Evolutionary conservation across 1,140 invertebrate genomes (phyloP), one percentile per base, ranked within the genome.

Genomic region (Asbolus verrucosus): DNA sequence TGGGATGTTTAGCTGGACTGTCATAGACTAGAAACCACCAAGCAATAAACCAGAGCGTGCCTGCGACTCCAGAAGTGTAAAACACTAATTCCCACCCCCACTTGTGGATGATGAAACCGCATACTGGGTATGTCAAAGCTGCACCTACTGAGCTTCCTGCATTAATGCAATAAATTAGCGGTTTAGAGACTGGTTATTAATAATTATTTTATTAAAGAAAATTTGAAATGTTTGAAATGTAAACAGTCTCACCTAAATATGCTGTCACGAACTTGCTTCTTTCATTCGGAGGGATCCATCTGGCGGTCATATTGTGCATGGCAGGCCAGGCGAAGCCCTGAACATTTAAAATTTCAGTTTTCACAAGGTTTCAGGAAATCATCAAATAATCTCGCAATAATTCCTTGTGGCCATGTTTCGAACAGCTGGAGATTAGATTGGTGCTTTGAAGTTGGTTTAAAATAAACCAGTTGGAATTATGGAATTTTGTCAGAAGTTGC

Each of bases 291-390:
- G 93, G 93, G 59, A 93, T 90, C 94, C 94, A 96, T 76, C 90
- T 88, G 0, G 91, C 90, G 9, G 92, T 89, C 81, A 95, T 85
- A 38, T 89, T 85, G 82, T 95, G 92, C 84, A 93, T 92, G 1
- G 92, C 87, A 5, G 94, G 94, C 88, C 92, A 94, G 2, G 88
- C 85, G 33, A 93, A 86, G 18, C 94, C 94, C 92, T 94, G 71
- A 60, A 50, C 0, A 30, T 30, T 6, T n/a, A n/a, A n/a, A n/a
- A n/a, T n/a, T n/a, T n/a, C n/a, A n/a, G n/a, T n/a, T n/a, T n/a
- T n/a, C n/a, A n/a, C n/a, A n/a, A n/a, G n/a, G n/a, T n/a, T n/a
- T n/a, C n/a, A n/a, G n/a, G n/a, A n/a, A n/a, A n/a, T n/a, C n/a
- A n/a, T n/a, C n/a, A n/a, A n/a, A n/a, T n/a, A n/a, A n/a, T n/a